phyloP scores from a whole-genome alignment of 2,888 invertebrate species.

The Drosophila borborema region DNA sequence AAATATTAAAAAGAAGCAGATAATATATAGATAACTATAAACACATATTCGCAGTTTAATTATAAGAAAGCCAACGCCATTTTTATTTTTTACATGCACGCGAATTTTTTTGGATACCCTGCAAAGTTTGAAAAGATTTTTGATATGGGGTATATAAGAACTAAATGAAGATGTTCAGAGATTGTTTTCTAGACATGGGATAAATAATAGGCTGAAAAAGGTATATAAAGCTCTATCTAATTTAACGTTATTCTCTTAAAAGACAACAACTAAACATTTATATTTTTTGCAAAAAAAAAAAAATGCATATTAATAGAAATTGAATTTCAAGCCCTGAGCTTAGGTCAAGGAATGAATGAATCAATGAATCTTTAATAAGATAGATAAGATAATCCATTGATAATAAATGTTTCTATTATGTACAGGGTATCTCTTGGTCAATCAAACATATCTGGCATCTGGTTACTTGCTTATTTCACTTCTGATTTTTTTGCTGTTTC shows the following conservation, averaged over 20 bases:
- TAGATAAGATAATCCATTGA: no score
- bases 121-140: not conserved
- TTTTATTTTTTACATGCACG: constrained; percentile 50
- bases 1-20: constrained; percentile 26
- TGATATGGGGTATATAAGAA: not conserved
- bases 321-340: no score
- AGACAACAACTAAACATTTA: no score
- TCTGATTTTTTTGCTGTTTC: constrained; percentile 29
- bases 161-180: not conserved
- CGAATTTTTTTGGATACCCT: constrained; percentile 26
- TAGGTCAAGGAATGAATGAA: no score
- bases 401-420: no score
- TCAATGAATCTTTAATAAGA: no score
- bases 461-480: constrained; percentile 18
- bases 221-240: no score
- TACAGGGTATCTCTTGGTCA: constrained; percentile 9
- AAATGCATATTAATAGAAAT: no score
- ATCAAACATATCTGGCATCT: not conserved
- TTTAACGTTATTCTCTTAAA: no score
- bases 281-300: no score
- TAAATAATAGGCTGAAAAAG: no score
- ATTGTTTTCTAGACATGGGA: not conserved
- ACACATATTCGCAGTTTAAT: constrained; percentile 56
- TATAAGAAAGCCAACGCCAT: constrained; percentile 78
- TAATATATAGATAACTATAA: not conserved